phyloP scores from a whole-genome alignment of 2,888 invertebrate species.

The Scotopteryx bipunctaria region DNA sequence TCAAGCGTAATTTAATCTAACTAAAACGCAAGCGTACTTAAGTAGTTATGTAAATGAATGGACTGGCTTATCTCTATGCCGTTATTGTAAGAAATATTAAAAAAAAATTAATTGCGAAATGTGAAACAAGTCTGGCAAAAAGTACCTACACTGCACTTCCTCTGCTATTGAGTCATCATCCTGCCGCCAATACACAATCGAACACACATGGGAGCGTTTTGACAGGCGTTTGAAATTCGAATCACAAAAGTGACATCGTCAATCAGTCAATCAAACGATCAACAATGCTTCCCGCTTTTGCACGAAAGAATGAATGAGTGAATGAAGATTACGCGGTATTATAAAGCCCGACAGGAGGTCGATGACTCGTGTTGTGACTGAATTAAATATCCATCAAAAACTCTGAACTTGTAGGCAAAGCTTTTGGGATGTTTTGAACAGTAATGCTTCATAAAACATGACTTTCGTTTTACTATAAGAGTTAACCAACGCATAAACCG shows the following conservation, averaged over 20 bases:
- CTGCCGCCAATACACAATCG: conserved; percentile 22
- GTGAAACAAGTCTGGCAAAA: conserved; percentile 1
- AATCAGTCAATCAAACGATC: conserved; percentile 37
- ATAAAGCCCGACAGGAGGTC: conserved; percentile 47
- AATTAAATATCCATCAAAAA: conserved; percentile 45
- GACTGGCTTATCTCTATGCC: conserved; percentile 19
- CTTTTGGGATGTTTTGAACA: conserved; percentile 1
- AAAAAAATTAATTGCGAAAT: conserved; percentile 6
- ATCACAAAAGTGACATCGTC: conserved; percentile 36
- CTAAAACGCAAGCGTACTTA: not conserved
- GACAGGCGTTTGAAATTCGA: conserved; percentile 34
- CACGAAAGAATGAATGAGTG: conserved; percentile 50
- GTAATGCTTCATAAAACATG: not conserved
- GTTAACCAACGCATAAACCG: not conserved
- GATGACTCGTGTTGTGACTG: conserved; percentile 48
- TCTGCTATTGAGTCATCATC: conserved; percentile 13
- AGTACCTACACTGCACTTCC: conserved; percentile 2
- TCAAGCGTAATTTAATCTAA: conserved; percentile 19
- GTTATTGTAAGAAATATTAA: conserved; percentile 16
- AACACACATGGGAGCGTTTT: conserved; percentile 41
- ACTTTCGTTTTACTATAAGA: not conserved
- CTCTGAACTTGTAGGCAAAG: conserved; percentile 6
- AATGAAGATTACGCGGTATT: conserved; percentile 40
- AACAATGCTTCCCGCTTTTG: conserved; percentile 45
- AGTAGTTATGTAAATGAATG: conserved; percentile 29